Evolutionary conservation across 2,888 invertebrate species (phyloP).

Genomic region (Tanytarsus gracilentus): DNA sequence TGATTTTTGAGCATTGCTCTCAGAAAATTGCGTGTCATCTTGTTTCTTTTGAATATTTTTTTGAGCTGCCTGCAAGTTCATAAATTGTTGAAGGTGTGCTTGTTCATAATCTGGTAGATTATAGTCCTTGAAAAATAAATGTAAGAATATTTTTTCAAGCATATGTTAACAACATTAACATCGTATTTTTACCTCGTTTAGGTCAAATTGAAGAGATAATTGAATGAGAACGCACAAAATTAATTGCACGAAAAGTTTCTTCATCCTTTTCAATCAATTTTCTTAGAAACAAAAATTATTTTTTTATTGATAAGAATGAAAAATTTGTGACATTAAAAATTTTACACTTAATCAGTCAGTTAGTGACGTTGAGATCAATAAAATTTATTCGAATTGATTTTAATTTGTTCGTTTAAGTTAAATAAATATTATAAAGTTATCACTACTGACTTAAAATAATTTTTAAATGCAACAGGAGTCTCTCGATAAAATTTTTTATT

Average conservation of each 20-base stretch:
- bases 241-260: not conserved
- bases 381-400: not conserved
- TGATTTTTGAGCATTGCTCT: not conserved
- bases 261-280: not conserved
- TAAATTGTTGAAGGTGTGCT: not conserved
- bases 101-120: not conserved
- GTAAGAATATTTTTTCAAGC: not conserved
- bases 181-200: not conserved
- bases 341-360: not conserved
- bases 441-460: too few species aligned
- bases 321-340: not conserved
- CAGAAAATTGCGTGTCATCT: not conserved
- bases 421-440: too few species aligned
- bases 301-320: not conserved
- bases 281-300: not conserved
- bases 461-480: not conserved
- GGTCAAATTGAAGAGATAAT: not conserved
- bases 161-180: not conserved
- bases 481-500: too few species aligned
- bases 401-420: too few species aligned
- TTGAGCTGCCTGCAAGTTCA: slow-evolving; percentile 7
- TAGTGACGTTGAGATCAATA: not conserved
- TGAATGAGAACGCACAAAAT: not conserved
- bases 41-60: not conserved
- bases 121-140: not conserved